Percentiles rank a stretch among this genome's conserved stretches.
Conservation (phyloP, 2,113 vertebrate species). For the Dromas ardeola region DNA sequence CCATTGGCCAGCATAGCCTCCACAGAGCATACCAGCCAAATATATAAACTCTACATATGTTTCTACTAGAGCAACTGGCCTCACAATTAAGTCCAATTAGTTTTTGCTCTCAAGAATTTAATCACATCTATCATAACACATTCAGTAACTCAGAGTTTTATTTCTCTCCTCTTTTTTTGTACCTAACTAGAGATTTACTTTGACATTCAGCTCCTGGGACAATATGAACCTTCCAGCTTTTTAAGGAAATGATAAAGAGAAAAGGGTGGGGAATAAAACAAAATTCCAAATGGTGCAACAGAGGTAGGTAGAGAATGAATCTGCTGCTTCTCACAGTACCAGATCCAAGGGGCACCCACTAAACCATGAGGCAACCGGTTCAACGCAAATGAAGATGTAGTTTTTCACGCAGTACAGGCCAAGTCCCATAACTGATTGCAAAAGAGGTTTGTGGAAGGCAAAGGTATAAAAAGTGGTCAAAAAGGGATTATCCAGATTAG, state of each 20-base stretch:
- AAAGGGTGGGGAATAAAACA: neutral
- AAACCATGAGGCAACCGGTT: neutral
- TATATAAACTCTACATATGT: conserved; percentile 61
- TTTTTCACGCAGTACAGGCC: neutral
- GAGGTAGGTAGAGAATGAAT: neutral
- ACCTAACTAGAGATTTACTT: neutral
- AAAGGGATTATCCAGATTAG: conserved; percentile 49
- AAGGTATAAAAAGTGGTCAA: conserved; percentile 46
- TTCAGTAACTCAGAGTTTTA: conserved; percentile 63
- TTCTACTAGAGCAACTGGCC: conserved; percentile 64
- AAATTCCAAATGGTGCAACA: neutral
- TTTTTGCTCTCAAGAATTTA: conserved; percentile 66
- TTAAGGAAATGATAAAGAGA: neutral
- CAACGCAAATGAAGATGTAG: neutral
- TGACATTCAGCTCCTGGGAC: conserved; percentile 6
- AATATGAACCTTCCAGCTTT: conserved; percentile 24
- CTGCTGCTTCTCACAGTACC: neutral
- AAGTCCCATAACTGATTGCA: neutral
- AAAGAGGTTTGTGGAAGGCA: conserved; percentile 8
- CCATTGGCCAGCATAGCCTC: conserved; percentile 16
- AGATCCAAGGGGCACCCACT: neutral
- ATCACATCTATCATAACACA: conserved; percentile 43
- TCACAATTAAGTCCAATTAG: conserved; percentile 66
- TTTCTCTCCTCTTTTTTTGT: conserved; percentile 19
- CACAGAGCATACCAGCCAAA: conserved; percentile 55